Percentiles rank a stretch among this genome's conserved stretches.
phyloP scores from a whole-genome alignment of 2,888 invertebrate genomes.

The Melanophora roralis region DNA sequence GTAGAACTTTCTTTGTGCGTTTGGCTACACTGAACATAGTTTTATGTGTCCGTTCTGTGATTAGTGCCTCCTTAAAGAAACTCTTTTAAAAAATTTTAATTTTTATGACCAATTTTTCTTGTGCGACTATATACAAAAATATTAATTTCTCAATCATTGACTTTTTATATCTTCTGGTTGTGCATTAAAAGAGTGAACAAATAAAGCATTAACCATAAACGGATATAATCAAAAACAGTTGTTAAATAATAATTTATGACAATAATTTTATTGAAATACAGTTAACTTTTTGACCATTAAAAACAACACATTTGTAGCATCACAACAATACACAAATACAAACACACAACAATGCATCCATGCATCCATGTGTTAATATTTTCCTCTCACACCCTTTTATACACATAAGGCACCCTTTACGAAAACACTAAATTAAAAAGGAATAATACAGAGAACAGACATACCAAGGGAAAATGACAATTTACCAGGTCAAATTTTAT shows the following conservation, averaged over 20 bases:
- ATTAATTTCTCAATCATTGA: not conserved
- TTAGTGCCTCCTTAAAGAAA: no score
- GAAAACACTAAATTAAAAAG: not conserved
- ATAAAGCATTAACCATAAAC: not conserved
- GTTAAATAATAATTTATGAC: slow-evolving; percentile 49
- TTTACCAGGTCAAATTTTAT: slow-evolving; percentile 71
- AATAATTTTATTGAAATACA: slow-evolving; percentile 45
- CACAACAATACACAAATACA: not conserved
- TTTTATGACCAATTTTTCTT: no score
- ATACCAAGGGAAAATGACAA: slow-evolving; percentile 42
- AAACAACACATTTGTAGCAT: slow-evolving; percentile 19
- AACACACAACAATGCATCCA: slow-evolving; percentile 19
- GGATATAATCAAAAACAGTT: slow-evolving; percentile 55
- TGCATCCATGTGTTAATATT: not conserved
- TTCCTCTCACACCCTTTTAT: not conserved
- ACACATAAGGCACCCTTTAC: slow-evolving; percentile 22
- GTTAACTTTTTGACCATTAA: slow-evolving; percentile 57
- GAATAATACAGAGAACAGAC: not conserved
- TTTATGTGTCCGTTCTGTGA: no score
- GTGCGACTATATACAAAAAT: no score
- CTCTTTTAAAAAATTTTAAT: no score
- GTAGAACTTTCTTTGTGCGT: no score
- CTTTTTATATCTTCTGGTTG: not conserved
- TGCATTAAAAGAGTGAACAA: not conserved
- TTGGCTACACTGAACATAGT: no score